Base-by-base conservation (phyloP, 2,113 vertebrate species). In the Syrrhaptes paradoxus region DNA sequence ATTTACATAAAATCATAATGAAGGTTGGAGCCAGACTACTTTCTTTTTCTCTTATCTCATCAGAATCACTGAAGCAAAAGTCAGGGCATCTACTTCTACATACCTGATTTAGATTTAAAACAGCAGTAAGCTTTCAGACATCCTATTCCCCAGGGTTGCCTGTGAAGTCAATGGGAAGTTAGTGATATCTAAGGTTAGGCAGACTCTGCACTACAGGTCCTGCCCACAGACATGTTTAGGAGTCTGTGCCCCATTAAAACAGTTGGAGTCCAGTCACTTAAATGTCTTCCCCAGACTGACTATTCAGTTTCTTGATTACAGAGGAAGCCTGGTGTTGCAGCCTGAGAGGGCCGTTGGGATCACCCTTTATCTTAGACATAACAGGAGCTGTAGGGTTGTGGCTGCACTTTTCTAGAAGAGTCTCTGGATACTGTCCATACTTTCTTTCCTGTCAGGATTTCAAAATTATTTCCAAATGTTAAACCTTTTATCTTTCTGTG, bases 1-100 rank as follows among this genome's bases (percentile, higher is more conserved):
- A 95, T 94, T 80, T 95, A 88, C 59, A 96, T 96, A 74, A 97
- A 97, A 91, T 81, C 51, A 68, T 96, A 97, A 97, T 97, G 95
- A 93, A 86, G 66, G 13, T 77, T 94, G 92, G 81, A 85, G 85
- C 72, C 92, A 96, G 87, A 94, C 89, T 94, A 93, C 93, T 93
- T 91, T 83, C 38, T 91, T 95, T 92, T 93, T 94, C 82, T 92
- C 76, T 92, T 96, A 95, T 96, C 95, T 96, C 94, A 95, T 96
- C 93, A 91, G 78, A 91, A 87, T 65, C 91, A 94, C 86, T 92
- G 95, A 94, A 95, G 92, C 90, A 85, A 83, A 97, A 96, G 92
- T 77, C 83, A 86, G 79, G 54, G 29, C 92, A 77, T 93, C 59
- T 79, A 34, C 88, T 93, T 90, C 67, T 74, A 92, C 55, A 51